These are phyloP conservation scores for Nephrotoma appendiculata DNA, from an alignment of 2,888 invertebrate species.

Conservation along the genomic window DNA sequence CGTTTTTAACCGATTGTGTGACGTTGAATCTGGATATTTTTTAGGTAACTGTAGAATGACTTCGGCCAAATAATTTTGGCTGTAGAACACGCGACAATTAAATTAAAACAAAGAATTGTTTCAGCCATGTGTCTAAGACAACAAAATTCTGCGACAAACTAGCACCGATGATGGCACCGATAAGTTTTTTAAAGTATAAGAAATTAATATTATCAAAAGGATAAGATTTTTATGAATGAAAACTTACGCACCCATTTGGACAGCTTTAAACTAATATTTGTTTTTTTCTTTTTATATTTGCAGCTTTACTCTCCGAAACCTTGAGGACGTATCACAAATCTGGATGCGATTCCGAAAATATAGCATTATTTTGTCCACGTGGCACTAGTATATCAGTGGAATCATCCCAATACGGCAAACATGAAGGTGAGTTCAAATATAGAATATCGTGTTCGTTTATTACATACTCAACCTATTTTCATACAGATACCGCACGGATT, in stretches of 20 bases:
- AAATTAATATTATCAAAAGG: too few species aligned
- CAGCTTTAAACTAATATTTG: constrained; percentile 9
- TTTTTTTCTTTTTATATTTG: constrained; percentile 20
- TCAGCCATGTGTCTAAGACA: too few species aligned
- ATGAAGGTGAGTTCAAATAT: constrained; percentile 18
- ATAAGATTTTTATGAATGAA: too few species aligned
- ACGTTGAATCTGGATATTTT: too few species aligned
- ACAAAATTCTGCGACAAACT: too few species aligned
- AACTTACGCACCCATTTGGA: background rate
- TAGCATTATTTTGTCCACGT: constrained; percentile 75
- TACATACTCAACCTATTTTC: background rate
- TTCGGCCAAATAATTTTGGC: too few species aligned
- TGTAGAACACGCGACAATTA: too few species aligned
- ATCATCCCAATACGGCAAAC: constrained; percentile 75
- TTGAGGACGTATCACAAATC: constrained; percentile 81
- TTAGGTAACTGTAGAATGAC: too few species aligned
- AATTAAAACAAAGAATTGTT: too few species aligned
- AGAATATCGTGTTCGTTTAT: background rate
- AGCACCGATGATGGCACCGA: too few species aligned
- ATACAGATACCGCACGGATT: constrained; percentile 2
- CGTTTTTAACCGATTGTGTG: too few species aligned
- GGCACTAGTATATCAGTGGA: constrained; percentile 86
- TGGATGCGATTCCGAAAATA: constrained; percentile 81
- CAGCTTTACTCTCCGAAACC: constrained; percentile 82
- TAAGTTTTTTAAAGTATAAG: too few species aligned